Percentiles rank a stretch among this genome's conserved stretches.
Conservation (phyloP, 2,888 invertebrate species). For the Lagria hirta region DNA sequence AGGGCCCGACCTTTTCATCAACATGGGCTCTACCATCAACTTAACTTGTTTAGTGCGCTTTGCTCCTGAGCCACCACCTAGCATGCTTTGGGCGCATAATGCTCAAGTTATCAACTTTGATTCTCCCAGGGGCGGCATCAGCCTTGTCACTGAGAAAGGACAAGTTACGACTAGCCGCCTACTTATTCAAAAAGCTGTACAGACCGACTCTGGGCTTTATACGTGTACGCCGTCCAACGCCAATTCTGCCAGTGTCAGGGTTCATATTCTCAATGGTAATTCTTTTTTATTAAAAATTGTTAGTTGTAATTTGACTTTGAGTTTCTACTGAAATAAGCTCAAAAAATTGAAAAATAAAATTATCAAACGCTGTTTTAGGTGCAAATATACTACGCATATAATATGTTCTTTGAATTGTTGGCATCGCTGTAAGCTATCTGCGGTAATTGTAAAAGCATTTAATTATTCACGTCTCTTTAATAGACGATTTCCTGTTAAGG, state of each 20-base stretch:
- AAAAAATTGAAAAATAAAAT: too few species aligned
- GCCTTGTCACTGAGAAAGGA: constrained; percentile 84
- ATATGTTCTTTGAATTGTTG: too few species aligned
- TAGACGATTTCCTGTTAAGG: too few species aligned
- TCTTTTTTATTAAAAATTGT: too few species aligned
- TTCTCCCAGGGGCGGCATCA: constrained; percentile 85
- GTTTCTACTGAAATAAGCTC: too few species aligned
- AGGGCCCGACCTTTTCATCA: constrained; percentile 80
- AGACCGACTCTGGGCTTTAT: constrained; percentile 79
- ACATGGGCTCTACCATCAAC: constrained; percentile 86
- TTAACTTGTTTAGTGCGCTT: constrained; percentile 81
- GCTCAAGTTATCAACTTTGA: constrained; percentile 84
- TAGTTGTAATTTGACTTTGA: too few species aligned
- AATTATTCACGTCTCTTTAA: too few species aligned
- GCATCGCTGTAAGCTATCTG: too few species aligned
- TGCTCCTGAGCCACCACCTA: constrained; percentile 81
- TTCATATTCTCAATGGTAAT: constrained; percentile 85
- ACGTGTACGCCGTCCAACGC: constrained; percentile 85
- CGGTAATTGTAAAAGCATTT: too few species aligned
- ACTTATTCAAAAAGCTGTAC: constrained; percentile 78
- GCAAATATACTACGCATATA: too few species aligned
- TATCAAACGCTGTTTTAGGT: too few species aligned
- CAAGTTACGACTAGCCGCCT: constrained; percentile 79
- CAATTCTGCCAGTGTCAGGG: constrained; percentile 73
- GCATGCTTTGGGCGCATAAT: constrained; percentile 84